Evolutionary conservation across 2,113 vertebrate species (phyloP), one percentile per base, ranked within the genome.

Genomic region (Zonotrichia leucophrys): DNA sequence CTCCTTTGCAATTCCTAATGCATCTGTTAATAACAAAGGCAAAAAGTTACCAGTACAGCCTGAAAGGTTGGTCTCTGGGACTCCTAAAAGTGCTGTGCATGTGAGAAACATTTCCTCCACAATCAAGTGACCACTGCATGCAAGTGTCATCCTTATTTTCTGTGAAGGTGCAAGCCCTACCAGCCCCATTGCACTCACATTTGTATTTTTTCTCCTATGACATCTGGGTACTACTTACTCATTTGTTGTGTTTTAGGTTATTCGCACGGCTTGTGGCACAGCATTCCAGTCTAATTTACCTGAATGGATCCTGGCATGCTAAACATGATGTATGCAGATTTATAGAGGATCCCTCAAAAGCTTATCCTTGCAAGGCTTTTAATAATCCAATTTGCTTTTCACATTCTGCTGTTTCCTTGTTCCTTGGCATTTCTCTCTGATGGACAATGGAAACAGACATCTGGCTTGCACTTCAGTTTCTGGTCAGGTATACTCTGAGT

Each of bases 331-430:
- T 41, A n/a, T 13, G 73, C 47, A 80, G 47, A 67, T 89, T 94
- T 92, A 73, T 15, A 81, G 62, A 90, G 30, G 62, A 78, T 64
- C 55, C 44, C 49, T 69, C 39, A 49, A 75, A 88, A 3, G 12
- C 37, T 86, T 83, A 63, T 41, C 17, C 60, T 93, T 92, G 47
- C 47, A 88, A 94, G 60, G 62, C 31, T 94, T 94, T 96, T 69
- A 68, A 95, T 58, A 96, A 93, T 89, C 49, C 35, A 58, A 62
- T 93, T 84, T 92, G 60, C 11, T 93, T 94, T 90, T 76, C 80
- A 62, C 80, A 84, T 93, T 89, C 80, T 82, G 44, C 37, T 84
- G 17, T 66, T 90, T 69, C 37, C 77, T 79, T 87, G 39, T 62
- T 92, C 83, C 55, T 92, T 91, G 73, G 53, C 53, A 72, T 95